Evolutionary conservation across 2,888 invertebrate genomes (phyloP).

Genomic region (Cephus sareptanus): DNA sequence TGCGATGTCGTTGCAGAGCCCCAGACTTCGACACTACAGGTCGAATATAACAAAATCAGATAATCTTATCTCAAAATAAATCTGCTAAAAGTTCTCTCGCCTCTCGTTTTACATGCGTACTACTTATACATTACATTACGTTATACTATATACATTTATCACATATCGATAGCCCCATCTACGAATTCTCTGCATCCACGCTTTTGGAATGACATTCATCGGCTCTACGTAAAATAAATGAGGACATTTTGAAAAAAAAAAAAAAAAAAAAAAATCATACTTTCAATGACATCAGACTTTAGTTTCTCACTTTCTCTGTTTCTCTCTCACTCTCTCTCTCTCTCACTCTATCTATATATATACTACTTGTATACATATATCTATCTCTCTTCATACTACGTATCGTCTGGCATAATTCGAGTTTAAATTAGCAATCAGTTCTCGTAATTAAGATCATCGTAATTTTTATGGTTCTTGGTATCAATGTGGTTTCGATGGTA

Average conservation of each 20-base stretch:
- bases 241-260: not conserved
- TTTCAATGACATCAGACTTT: not conserved
- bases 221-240: conserved; percentile 30
- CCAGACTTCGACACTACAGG: conserved; percentile 85
- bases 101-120: conserved; percentile 19
- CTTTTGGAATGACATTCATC: conserved; percentile 59
- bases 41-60: conserved; percentile 63
- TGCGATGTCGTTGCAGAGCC: conserved; percentile 67
- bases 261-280: not conserved
- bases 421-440: not conserved
- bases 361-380: not conserved
- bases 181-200: conserved; percentile 58
- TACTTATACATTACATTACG: not conserved
- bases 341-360: not conserved
- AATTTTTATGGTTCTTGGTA: not conserved
- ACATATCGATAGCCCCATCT: conserved; percentile 39
- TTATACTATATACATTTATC: conserved; percentile 21
- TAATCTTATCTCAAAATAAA: conserved; percentile 26
- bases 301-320: not conserved
- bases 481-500: not conserved
- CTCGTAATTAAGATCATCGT: not conserved
- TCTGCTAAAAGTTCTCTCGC: conserved; percentile 28
- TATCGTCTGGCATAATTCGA: not conserved
- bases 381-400: not conserved
- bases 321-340: not conserved